Evolutionary conservation across 2,888 invertebrate species (phyloP), one percentile per base, ranked within the genome.

Genomic region (Brachyopa scutellaris): DNA sequence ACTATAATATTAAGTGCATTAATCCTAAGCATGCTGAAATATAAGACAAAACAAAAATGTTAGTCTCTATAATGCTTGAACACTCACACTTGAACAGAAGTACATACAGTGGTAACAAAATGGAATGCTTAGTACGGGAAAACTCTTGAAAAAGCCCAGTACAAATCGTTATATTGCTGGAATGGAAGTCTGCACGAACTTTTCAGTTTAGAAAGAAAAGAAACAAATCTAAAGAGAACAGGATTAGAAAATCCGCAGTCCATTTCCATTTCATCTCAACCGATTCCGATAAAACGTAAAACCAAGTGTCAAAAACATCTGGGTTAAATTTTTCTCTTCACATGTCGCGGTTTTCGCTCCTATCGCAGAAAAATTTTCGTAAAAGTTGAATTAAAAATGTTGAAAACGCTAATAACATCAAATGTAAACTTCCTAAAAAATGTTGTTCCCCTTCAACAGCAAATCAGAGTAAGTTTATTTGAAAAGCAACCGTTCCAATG

Each of bases 401-500:
- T 89, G 31, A 88, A 86, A 84, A 88, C 69, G 45, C 62, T 87
- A 9, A 85, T 86, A 36, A 45, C 61, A 2, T 73, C 86, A 21
- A 86, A 86, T 51, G 59, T 88, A 53, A 88, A 86, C 85, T 49
- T 89, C 17, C 73, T 89, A 0, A 88, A 86, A 85, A 85, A 84
- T 59, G 84, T 77, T 21, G 61, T 70, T 19, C 83, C 86, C 7
- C 69, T 88, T 13, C 88, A 88, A 36, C 88, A 89, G 47, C 90
- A 89, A 87, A 86, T 89, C 29, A 86, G 89, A 69, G 89, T 89
- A 85, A 86, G 87, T 85, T 29, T 6, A n/a, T 19, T 11, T 1
- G 1, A 19, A 0, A 2, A 1, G 0, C 6, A 33, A 26, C 9
- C 5, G 40, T 0, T 1, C 23, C 5, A 9, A 29, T 29, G n/a